These are phyloP conservation scores for Drosophila sucinea DNA, from an alignment of 1,140 invertebrate genomes.

Conservation along the genomic window DNA sequence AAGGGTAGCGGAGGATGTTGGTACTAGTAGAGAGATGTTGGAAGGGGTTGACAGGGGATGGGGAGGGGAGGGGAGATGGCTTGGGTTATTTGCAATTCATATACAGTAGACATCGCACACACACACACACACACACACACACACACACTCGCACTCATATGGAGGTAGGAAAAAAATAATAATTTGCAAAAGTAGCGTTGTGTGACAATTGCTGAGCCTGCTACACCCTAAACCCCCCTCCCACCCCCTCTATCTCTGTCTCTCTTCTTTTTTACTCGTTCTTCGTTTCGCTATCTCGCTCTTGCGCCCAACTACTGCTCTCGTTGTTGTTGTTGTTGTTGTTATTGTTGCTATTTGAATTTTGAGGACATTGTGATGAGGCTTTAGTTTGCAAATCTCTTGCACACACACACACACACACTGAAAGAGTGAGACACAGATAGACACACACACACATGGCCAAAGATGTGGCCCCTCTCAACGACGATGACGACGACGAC, in stretches of 20 bases:
- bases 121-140: conserved; percentile 13
- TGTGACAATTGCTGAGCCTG: conserved; percentile 72
- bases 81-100: conserved; percentile 77
- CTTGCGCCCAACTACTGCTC: conserved; percentile 64
- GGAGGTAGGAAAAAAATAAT: conserved; percentile 60
- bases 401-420: conserved; percentile 54
- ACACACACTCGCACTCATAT: conserved; percentile 15
- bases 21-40: neutral
- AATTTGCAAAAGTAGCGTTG: conserved; percentile 81
- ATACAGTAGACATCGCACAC: conserved; percentile 61
- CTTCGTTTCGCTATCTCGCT: conserved; percentile 31
- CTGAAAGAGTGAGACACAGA: conserved; percentile 21
- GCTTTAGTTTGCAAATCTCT: conserved; percentile 81
- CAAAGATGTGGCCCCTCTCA: conserved; percentile 36
- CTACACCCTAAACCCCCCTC: conserved; percentile 2
- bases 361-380: conserved; percentile 82
- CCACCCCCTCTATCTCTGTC: neutral
- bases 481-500: neutral
- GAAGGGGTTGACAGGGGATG: neutral
- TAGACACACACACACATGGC: conserved; percentile 30
- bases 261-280: neutral
- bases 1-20: conserved; percentile 27
- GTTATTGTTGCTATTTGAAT: conserved; percentile 77
- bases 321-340: conserved; percentile 35
- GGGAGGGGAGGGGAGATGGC: conserved; percentile 18